A percentile compares a stretch with the other conserved stretches of the same genome.
Conservation (phyloP, 2,888 invertebrate genomes). For the Caenorhabditis afra region DNA sequence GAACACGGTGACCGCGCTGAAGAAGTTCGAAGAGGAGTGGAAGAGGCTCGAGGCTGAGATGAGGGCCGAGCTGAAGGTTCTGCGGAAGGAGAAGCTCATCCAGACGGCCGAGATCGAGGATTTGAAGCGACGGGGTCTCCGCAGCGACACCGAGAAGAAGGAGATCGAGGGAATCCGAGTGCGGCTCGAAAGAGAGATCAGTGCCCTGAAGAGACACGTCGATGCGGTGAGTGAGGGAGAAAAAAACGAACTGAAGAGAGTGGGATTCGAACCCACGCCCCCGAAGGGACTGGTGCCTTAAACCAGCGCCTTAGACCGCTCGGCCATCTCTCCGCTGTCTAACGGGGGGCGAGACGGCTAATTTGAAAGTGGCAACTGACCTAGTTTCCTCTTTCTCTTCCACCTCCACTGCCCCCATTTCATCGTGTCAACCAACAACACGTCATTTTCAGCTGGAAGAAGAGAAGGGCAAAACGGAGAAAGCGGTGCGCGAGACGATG, state of each 20-base stretch:
- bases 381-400: background rate
- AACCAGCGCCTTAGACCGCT: slow-evolving; percentile 90
- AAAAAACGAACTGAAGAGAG: slow-evolving; percentile 79
- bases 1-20: slow-evolving; percentile 49
- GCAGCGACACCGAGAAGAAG: slow-evolving; percentile 66
- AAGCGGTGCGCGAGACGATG: slow-evolving; percentile 69
- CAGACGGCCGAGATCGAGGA: slow-evolving; percentile 70
- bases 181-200: slow-evolving; percentile 68
- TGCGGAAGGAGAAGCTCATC: slow-evolving; percentile 69
- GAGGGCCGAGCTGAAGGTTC: slow-evolving; percentile 66
- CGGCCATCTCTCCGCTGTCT: slow-evolving; percentile 7
- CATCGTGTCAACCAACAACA: background rate
- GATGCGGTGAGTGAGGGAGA: slow-evolving; percentile 65
- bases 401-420: background rate
- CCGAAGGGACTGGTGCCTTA: slow-evolving; percentile 90
- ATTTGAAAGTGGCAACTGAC: background rate
- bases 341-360: too few relatives aligned
- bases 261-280: slow-evolving; percentile 92
- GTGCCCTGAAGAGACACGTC: slow-evolving; percentile 68
- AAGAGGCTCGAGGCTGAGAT: slow-evolving; percentile 66
- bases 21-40: slow-evolving; percentile 68
- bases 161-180: slow-evolving; percentile 65
- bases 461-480: slow-evolving; percentile 69
- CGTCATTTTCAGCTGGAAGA: slow-evolving; percentile 74
- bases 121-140: slow-evolving; percentile 48